These are phyloP conservation scores for Chrysocyon brachyurus DNA, from an alignment of 2,797 vertebrate species.

Conservation along the genomic window DNA sequence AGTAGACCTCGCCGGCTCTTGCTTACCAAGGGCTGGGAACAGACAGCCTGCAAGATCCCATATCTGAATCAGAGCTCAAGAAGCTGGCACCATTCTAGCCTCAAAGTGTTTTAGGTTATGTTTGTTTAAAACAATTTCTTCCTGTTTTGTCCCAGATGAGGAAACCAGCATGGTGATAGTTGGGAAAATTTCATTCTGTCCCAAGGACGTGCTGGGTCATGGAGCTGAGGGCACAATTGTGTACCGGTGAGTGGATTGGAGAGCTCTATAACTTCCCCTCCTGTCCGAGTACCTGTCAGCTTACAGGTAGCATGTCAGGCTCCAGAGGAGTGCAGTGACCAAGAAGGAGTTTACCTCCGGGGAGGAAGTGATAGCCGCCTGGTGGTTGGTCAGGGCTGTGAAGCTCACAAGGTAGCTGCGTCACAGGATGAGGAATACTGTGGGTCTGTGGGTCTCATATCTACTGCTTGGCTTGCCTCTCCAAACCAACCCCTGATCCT, in stretches of 20 bases:
- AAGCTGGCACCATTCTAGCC: not conserved
- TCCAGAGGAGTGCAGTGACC: not conserved
- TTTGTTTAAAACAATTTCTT: conserved; percentile 23
- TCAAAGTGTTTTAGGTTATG: not conserved
- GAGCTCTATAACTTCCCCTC: rapidly evolving
- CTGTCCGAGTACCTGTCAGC: not conserved
- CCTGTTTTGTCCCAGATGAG: conserved; percentile 90
- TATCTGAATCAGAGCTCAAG: not conserved
- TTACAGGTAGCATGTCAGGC: not conserved
- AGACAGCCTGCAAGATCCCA: not conserved
- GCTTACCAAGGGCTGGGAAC: not conserved
- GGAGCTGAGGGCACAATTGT: conserved; percentile 99
- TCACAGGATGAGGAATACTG: not conserved
- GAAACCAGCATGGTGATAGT: conserved; percentile 91
- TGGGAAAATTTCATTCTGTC: conserved; percentile 96
- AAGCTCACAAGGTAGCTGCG: not conserved
- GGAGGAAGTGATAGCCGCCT: not conserved
- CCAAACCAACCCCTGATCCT: not conserved
- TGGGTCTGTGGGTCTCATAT: rapidly evolving
- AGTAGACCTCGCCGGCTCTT: not conserved
- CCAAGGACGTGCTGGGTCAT: conserved; percentile 95
- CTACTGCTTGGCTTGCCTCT: rapidly evolving
- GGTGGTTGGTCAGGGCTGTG: not conserved
- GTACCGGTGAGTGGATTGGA: conserved; percentile 92
- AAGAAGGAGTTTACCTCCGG: rapidly evolving